A percentile compares a stretch with the other conserved stretches of the same genome.
phyloP scores from a whole-genome alignment of 1,140 invertebrate genomes.

The Dermatophagoides farinae region DNA sequence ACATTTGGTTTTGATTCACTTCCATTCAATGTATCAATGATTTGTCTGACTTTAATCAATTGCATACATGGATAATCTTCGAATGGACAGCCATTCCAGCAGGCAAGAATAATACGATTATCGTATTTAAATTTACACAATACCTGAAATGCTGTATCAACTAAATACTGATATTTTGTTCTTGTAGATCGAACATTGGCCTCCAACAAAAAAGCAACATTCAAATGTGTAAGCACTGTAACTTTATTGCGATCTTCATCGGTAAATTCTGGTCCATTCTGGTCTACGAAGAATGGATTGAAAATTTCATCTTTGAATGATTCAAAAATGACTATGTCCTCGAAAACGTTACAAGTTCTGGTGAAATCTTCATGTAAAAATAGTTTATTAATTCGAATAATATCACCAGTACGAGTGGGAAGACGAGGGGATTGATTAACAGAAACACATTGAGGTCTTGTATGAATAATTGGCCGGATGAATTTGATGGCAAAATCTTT shows the following conservation, averaged over 20 bases:
- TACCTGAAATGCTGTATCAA: background rate
- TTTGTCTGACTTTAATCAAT: background rate
- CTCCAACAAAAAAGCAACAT: background rate
- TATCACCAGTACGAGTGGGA: background rate
- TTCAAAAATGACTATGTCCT: background rate
- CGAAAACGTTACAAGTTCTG: background rate
- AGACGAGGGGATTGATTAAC: background rate
- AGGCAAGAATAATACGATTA: background rate
- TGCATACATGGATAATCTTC: background rate
- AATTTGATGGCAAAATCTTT: background rate
- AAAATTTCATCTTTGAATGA: constrained; percentile 1
- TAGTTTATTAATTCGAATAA: background rate
- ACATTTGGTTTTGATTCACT: background rate
- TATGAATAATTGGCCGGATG: background rate
- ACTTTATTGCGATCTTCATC: background rate
- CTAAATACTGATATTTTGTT: background rate
- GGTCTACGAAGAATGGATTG: background rate
- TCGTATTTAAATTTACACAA: background rate
- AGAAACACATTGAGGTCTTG: background rate
- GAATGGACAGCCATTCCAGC: constrained; percentile 1
- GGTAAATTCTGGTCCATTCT: background rate
- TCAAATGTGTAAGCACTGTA: background rate
- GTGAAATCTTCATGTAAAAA: background rate
- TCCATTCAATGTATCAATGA: background rate
- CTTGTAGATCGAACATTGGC: background rate